These are phyloP conservation scores for Falco berigora DNA, from an alignment of 2,797 vertebrate species.

Conservation along the genomic window DNA sequence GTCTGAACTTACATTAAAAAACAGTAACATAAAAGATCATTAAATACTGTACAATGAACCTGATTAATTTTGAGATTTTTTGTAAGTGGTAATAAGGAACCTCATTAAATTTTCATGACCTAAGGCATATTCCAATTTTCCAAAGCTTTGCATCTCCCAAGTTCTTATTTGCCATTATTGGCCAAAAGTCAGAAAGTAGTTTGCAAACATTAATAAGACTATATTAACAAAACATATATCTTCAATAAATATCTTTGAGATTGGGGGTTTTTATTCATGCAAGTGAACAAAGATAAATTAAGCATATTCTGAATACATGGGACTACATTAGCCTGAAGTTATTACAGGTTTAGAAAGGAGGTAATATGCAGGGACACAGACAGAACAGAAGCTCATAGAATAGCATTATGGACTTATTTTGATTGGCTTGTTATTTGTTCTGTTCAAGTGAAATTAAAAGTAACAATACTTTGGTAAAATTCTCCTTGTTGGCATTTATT, in stretches of 20 bases:
- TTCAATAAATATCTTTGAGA: background rate
- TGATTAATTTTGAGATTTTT: background rate
- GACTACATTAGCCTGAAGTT: background rate
- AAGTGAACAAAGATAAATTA: background rate
- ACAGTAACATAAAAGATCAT: background rate
- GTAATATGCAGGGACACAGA: background rate
- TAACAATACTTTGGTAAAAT: background rate
- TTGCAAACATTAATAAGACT: background rate
- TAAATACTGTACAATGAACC: background rate
- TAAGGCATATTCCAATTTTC: background rate
- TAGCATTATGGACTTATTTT: background rate
- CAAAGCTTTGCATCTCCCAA: background rate
- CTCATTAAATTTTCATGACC: background rate
- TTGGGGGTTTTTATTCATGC: fast-evolving
- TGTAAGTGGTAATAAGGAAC: background rate
- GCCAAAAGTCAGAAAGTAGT: background rate
- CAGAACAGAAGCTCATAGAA: background rate
- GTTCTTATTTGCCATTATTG: background rate
- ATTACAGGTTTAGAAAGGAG: background rate
- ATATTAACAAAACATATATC: background rate
- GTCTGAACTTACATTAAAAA: background rate
- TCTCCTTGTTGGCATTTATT: background rate
- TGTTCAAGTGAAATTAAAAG: background rate
- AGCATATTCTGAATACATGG: background rate
- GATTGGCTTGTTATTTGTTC: background rate